These are phyloP conservation scores for Platyrinchus mystaceus DNA, from an alignment of 2,797 vertebrate genomes.

Conservation along the genomic window DNA sequence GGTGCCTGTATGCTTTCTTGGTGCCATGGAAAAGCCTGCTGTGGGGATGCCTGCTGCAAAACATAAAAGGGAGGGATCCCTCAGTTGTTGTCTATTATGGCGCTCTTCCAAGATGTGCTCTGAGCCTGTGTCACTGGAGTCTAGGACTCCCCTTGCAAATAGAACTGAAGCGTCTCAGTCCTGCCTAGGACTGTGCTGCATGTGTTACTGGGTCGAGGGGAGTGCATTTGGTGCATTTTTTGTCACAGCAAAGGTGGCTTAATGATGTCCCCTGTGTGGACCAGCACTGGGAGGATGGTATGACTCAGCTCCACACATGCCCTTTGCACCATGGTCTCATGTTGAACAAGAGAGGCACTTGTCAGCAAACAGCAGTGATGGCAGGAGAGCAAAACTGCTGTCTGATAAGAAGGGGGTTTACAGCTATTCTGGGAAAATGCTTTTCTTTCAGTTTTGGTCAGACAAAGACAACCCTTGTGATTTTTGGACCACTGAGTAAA, in stretches of 20 bases:
- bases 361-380: not conserved
- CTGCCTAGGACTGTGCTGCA: not conserved
- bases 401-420: not conserved
- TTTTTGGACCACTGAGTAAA: not conserved
- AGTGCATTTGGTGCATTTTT: not conserved
- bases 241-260: not conserved
- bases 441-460: not conserved
- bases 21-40: not conserved
- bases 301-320: not conserved
- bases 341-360: not conserved
- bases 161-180: not conserved
- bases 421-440: not conserved
- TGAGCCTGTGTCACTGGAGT: not conserved
- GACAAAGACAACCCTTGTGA: not conserved
- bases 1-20: not conserved
- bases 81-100: not conserved
- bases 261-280: not conserved
- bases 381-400: not conserved
- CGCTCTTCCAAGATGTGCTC: not conserved
- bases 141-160: not conserved
- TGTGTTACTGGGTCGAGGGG: fast-evolving
- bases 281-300: not conserved
- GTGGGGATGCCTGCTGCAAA: not conserved
- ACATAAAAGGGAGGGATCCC: not conserved
- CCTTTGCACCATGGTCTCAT: not conserved